Evolutionary conservation across 2,888 invertebrate species (phyloP), one percentile per base, ranked within the genome.

Genomic region (Tryphoninae sp.): DNA sequence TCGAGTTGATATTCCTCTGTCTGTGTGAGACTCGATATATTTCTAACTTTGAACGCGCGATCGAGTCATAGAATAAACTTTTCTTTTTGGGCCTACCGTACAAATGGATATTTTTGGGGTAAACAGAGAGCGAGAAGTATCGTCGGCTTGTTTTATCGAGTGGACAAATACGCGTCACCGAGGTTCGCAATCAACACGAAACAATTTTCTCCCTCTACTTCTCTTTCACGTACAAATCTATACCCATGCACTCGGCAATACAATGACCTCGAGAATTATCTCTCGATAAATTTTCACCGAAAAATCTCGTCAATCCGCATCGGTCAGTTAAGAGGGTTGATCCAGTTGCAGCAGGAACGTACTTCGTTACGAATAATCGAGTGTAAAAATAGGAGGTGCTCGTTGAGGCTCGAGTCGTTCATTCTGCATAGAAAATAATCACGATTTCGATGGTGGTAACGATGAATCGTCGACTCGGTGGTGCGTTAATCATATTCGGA

Each of bases 401-500:
- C 2, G 16, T 62, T 51, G 26, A 13, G 11, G 11, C 16, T 49
- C 26, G 16, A 49, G 11, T 40, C 40, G 11, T 23, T 61, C 19
- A 40, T 75, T 26, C 0, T 45, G 19, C 23, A 23, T n/a, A 22
- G 22, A 55, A 40, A 64, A 22, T 62, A 8, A 58, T 33, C 33
- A 45, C 64, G 26, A 65, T n/a, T 51, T 19, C 40, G 26, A 42
- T n/a, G 8, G 23, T 33, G n/a, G 1, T 8, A 51, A 13, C 13
- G 45, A 55, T 45, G 58, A 71, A 45, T 49, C 4, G 40, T 26
- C 9, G 49, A 11, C 40, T 59, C 7, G 64, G 40, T 61, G 22
- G 55, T 49, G 4, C 71, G 61, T 75, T 76, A 67, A 64, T 51
- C 51, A 75, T 23, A 16, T 51, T 80, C 62, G 51, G 22, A 42